A percentile compares a stretch with the other conserved stretches of the same genome.
phyloP scores from a whole-genome alignment of 2,797 vertebrate genomes.

The Galago senegalensis region DNA sequence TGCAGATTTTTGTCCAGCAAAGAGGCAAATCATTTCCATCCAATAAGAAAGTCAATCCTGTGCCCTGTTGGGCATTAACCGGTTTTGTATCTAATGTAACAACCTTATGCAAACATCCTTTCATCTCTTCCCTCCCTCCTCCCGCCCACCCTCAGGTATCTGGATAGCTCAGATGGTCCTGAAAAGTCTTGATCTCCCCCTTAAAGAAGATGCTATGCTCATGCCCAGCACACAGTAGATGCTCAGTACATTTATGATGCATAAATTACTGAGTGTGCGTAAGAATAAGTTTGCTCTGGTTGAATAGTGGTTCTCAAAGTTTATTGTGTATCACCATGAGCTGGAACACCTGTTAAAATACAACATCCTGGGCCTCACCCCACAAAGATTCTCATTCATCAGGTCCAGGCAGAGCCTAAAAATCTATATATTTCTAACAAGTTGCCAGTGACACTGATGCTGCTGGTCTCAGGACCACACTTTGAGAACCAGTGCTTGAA shows the following conservation, averaged over 20 bases:
- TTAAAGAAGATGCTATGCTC: not conserved
- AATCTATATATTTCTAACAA: not conserved
- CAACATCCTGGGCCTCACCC: too few species aligned
- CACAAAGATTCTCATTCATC: not conserved
- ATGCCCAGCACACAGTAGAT: not conserved
- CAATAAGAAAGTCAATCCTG: not conserved
- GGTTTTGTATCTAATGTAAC: constrained; percentile 24
- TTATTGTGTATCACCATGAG: not conserved
- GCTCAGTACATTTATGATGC: not conserved
- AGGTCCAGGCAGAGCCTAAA: not conserved
- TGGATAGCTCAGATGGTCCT: not conserved
- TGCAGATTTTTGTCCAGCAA: constrained; percentile 37
- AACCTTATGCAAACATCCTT: constrained; percentile 3
- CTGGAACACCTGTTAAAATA: not conserved
- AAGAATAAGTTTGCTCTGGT: not conserved
- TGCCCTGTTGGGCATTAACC: not conserved
- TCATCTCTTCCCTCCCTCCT: not conserved
- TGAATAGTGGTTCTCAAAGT: not conserved
- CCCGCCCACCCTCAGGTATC: not conserved
- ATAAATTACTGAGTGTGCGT: not conserved
- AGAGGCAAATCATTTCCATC: constrained; percentile 15
- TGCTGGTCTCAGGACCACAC: not conserved
- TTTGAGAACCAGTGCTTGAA: not conserved
- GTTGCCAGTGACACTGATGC: not conserved
- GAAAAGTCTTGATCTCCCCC: not conserved